Percentiles rank a stretch among this genome's conserved stretches.
These are phyloP conservation scores for Helicoverpa zea DNA, from an alignment of 1,140 invertebrate genomes.

Conservation along the genomic window DNA sequence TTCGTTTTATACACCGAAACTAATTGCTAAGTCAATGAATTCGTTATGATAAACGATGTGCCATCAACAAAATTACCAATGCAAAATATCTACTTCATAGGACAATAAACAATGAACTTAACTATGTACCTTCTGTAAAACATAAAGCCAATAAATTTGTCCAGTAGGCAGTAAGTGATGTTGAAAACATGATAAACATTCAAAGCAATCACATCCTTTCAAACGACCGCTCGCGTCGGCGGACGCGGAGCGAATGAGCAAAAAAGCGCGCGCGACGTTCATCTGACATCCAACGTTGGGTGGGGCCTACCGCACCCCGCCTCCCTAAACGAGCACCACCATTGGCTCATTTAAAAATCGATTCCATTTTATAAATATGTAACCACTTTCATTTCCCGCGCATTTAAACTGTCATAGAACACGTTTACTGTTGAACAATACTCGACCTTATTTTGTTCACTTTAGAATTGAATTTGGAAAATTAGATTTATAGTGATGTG, in stretches of 20 bases:
- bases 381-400: conserved; percentile 75
- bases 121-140: conserved; percentile 22
- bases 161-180: conserved; percentile 26
- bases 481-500: conserved; percentile 54
- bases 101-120: conserved; percentile 16
- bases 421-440: not conserved
- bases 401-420: conserved; percentile 53
- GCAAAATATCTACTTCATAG: not conserved
- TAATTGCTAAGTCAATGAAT: conserved; percentile 25
- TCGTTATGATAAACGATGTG: conserved; percentile 11
- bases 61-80: conserved; percentile 31
- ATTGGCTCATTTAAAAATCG: conserved; percentile 86
- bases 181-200: conserved; percentile 40
- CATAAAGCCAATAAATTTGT: conserved; percentile 41
- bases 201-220: conserved; percentile 25
- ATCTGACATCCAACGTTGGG: conserved; percentile 78
- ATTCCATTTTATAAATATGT: conserved; percentile 87
- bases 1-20: conserved; percentile 8
- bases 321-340: conserved; percentile 70
- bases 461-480: conserved; percentile 66
- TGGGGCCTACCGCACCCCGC: conserved; percentile 76
- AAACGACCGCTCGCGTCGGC: conserved; percentile 62
- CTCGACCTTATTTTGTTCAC: conserved; percentile 1
- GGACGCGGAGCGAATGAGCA: conserved; percentile 78
- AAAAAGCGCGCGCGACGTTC: conserved; percentile 74